Evolutionary conservation across 2,888 invertebrate species (phyloP).

Genomic region (Clusia tigrina): DNA sequence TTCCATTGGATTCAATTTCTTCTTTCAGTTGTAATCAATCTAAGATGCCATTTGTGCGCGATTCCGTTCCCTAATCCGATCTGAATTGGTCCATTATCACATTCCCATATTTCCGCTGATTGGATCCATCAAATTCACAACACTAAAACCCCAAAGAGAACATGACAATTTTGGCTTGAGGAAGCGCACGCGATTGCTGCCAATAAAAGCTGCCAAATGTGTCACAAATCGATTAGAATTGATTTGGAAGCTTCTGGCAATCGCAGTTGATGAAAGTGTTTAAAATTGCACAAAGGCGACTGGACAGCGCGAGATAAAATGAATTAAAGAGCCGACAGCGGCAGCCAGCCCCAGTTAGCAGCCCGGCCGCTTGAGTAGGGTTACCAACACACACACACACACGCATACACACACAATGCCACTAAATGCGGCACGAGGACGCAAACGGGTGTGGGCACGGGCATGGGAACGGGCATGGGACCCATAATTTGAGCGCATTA

Average conservation of each 20-base stretch:
- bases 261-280: background rate
- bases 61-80: too few relatives aligned
- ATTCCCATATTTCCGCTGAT: background rate
- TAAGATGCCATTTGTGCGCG: too few relatives aligned
- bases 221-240: constrained; percentile 58
- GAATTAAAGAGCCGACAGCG: constrained; percentile 1
- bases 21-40: too few relatives aligned
- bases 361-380: background rate
- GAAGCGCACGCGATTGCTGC: constrained; percentile 49
- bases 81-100: too few relatives aligned
- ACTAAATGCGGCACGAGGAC: background rate
- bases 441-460: background rate
- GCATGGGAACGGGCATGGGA: background rate
- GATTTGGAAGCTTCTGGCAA: constrained; percentile 46
- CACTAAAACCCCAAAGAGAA: background rate
- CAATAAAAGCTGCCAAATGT: constrained; percentile 55
- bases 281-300: background rate
- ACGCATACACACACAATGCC: too few relatives aligned
- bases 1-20: too few relatives aligned
- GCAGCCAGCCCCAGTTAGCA: too few relatives aligned
- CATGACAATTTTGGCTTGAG: background rate
- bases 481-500: background rate
- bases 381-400: too few relatives aligned
- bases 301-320: constrained; percentile 9
- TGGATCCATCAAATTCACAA: background rate